phyloP scores from a whole-genome alignment of 2,113 vertebrate genomes.

The Hippocampus guttulatus region DNA sequence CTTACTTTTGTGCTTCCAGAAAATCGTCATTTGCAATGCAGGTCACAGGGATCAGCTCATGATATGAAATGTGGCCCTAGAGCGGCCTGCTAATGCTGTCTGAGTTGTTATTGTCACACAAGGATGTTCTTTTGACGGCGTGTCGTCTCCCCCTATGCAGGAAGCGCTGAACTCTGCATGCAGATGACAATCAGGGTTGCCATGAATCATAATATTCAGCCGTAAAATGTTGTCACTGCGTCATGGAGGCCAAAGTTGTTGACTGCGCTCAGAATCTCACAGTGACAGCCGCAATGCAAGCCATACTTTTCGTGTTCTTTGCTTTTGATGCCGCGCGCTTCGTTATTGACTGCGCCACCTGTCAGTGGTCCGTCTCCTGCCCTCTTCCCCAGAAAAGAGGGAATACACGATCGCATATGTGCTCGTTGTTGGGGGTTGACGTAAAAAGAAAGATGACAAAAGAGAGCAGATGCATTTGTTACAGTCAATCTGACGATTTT shows the following conservation, averaged over 20 bases:
- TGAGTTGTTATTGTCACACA: constrained; percentile 58
- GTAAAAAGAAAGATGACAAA: constrained; percentile 51
- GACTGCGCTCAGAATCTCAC: not conserved
- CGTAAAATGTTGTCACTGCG: constrained; percentile 15
- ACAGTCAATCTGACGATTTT: constrained; percentile 52
- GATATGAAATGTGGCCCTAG: constrained; percentile 37
- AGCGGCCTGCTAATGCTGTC: constrained; percentile 51
- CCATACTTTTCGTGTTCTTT: not conserved
- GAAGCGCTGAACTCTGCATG: constrained; percentile 64
- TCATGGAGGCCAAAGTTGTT: not conserved
- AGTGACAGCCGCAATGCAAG: not conserved
- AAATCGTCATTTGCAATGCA: constrained; percentile 38
- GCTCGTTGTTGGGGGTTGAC: constrained; percentile 4
- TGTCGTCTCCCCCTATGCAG: constrained; percentile 46
- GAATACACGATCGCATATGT: not conserved
- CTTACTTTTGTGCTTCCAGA: constrained; percentile 16
- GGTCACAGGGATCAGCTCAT: constrained; percentile 53
- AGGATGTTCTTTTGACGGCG: constrained; percentile 38
- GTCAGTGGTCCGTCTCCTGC: constrained; percentile 27
- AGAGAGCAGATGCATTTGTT: constrained; percentile 49
- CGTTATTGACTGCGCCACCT: constrained; percentile 41
- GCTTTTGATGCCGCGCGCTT: constrained; percentile 1
- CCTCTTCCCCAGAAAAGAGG: constrained; percentile 17
- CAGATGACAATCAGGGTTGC: constrained; percentile 49
- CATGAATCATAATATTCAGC: constrained; percentile 35